Conservation (phyloP, 2,888 invertebrate species). For the Drepana falcataria region DNA sequence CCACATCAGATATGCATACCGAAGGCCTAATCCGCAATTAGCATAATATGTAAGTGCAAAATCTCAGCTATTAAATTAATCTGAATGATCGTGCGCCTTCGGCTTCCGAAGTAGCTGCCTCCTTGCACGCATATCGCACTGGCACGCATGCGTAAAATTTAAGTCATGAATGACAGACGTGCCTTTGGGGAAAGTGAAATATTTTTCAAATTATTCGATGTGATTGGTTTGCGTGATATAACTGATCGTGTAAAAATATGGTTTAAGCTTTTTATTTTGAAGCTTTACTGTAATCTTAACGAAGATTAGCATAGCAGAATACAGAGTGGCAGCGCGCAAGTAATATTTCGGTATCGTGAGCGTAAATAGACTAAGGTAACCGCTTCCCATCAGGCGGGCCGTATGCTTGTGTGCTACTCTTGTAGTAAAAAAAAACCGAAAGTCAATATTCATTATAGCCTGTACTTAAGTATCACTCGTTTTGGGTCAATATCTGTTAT, state of each 20-base stretch:
- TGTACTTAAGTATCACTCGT: too few species aligned
- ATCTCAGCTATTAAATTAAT: conserved; percentile 1
- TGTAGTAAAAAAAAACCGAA: too few species aligned
- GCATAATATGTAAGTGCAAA: conserved; percentile 11
- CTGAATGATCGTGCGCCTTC: conserved; percentile 31
- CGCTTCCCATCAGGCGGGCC: too few species aligned
- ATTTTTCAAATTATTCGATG: conserved; percentile 14
- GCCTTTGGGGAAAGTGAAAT: conserved; percentile 47
- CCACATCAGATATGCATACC: conserved; percentile 25
- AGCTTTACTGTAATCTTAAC: too few species aligned
- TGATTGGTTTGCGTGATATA: not conserved
- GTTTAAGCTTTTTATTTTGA: too few species aligned
- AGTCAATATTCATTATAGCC: too few species aligned
- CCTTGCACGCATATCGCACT: conserved; percentile 49
- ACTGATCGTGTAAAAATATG: not conserved
- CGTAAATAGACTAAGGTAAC: too few species aligned
- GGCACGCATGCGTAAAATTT: conserved; percentile 34
- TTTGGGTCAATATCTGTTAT: too few species aligned
- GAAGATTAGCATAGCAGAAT: too few species aligned
- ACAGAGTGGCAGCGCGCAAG: too few species aligned
- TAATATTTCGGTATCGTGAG: too few species aligned
- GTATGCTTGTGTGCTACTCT: too few species aligned
- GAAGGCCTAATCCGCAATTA: conserved; percentile 16
- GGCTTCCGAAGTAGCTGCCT: conserved; percentile 58
- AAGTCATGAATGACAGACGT: conserved; percentile 41